phyloP scores from a whole-genome alignment of 2,797 vertebrate genomes.

The Scolopax bukidnonensis region DNA sequence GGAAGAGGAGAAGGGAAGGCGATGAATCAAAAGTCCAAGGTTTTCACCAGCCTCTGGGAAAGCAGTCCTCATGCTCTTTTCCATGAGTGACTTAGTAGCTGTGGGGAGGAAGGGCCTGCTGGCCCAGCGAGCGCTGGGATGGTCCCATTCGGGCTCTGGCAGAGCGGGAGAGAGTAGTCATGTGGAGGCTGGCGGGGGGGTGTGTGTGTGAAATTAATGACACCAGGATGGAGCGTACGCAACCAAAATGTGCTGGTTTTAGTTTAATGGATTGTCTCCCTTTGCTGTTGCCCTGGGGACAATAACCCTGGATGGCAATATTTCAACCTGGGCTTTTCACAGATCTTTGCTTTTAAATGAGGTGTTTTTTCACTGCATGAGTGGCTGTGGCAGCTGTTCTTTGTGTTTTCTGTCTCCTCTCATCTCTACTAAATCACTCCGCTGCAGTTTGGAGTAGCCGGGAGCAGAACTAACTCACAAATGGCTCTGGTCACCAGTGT shows the following conservation, averaged over 20 bases:
- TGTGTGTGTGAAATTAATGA: background rate
- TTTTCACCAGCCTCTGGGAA: background rate
- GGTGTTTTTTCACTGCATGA: conserved; percentile 79
- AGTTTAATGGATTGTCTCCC: conserved; percentile 79
- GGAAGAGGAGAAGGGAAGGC: background rate
- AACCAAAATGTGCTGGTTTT: conserved; percentile 74
- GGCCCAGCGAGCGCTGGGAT: background rate
- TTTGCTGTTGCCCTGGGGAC: conserved; percentile 62
- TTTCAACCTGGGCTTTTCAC: conserved; percentile 76
- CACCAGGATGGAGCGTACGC: conserved; percentile 14
- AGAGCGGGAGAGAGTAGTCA: background rate
- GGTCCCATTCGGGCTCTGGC: background rate
- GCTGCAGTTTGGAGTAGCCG: conserved; percentile 69
- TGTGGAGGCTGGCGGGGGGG: background rate
- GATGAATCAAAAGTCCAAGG: background rate
- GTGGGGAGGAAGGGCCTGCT: background rate
- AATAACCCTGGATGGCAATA: conserved; percentile 74
- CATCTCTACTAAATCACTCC: conserved; percentile 75
- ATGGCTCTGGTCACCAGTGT: conserved; percentile 54
- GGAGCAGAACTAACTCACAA: conserved; percentile 63
- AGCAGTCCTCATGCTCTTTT: background rate
- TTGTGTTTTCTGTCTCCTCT: conserved; percentile 76
- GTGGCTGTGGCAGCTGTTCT: conserved; percentile 77
- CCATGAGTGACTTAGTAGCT: background rate
- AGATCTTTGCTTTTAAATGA: conserved; percentile 75